Percentiles rank a stretch among this genome's conserved stretches.
These are phyloP conservation scores for Tetramorium alpestre DNA, from an alignment of 1,140 invertebrate species.

Conservation along the genomic window DNA sequence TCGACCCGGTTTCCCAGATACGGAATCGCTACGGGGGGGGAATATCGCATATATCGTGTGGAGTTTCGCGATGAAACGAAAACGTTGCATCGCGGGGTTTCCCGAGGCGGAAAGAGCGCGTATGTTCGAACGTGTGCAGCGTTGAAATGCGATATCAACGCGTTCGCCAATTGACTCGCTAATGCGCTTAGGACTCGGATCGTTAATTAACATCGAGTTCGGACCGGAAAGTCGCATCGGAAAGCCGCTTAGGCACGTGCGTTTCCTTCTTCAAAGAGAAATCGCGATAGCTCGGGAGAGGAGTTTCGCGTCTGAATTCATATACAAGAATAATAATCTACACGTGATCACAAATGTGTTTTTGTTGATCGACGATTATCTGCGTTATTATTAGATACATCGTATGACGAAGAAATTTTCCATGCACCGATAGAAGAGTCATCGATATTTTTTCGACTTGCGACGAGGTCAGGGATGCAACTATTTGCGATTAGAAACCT, in stretches of 20 bases:
- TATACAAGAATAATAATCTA: neutral
- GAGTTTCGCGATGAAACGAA: neutral
- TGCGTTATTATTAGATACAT: neutral
- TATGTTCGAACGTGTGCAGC: slow-evolving; percentile 8
- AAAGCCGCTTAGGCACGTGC: neutral
- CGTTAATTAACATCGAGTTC: slow-evolving; percentile 29
- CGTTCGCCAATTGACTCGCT: slow-evolving; percentile 45
- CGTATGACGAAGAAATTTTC: neutral
- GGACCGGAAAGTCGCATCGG: neutral
- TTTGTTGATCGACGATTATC: neutral
- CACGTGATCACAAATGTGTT: neutral
- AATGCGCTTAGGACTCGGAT: slow-evolving; percentile 12
- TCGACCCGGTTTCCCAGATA: slow-evolving; percentile 12
- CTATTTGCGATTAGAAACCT: slow-evolving; percentile 10
- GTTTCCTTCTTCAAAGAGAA: neutral
- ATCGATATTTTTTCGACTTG: slow-evolving; percentile 11
- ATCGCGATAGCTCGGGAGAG: too few species aligned
- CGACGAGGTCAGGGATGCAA: neutral
- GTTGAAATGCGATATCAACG: slow-evolving; percentile 1
- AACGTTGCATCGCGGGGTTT: neutral
- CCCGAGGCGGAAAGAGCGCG: neutral
- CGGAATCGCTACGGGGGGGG: neutral
- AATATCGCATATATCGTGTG: neutral
- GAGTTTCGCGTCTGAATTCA: neutral
- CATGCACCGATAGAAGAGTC: neutral